Evolutionary conservation across 2,797 vertebrate genomes (phyloP).

Genomic region (Halcyon smyrnensis): DNA sequence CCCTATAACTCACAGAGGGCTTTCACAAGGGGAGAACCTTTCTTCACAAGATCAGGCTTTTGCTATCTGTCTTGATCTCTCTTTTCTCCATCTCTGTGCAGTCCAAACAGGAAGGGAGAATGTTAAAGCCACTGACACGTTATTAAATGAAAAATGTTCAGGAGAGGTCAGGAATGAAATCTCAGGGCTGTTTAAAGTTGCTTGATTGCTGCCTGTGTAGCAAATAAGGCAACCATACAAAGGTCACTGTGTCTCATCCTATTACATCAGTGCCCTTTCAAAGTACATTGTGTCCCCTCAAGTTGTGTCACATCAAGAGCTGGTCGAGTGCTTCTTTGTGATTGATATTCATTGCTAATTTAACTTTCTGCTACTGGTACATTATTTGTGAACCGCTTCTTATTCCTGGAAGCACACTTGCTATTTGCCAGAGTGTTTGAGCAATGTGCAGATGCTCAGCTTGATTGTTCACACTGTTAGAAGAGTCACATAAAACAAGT

Average conservation of each 20-base stretch:
- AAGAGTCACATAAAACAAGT: not conserved
- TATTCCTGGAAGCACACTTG: slow-evolving; percentile 16
- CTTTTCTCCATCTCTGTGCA: not conserved
- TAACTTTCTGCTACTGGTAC: slow-evolving; percentile 45
- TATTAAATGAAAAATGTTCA: slow-evolving; percentile 67
- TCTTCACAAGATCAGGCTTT: not conserved
- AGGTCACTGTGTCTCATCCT: slow-evolving; percentile 70
- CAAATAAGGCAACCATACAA: slow-evolving; percentile 68
- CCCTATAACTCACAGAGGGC: not conserved
- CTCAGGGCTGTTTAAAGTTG: slow-evolving; percentile 63
- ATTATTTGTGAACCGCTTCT: not conserved
- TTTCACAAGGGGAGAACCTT: not conserved
- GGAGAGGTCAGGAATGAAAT: slow-evolving; percentile 62
- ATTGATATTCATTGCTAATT: slow-evolving; percentile 68
- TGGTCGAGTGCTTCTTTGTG: slow-evolving; percentile 54
- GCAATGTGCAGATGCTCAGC: not conserved
- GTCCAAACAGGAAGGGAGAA: slow-evolving; percentile 26
- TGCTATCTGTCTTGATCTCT: slow-evolving; percentile 4
- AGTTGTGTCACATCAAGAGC: slow-evolving; percentile 67
- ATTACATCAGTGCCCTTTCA: slow-evolving; percentile 73
- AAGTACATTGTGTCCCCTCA: slow-evolving; percentile 70
- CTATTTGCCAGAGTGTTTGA: slow-evolving; percentile 8
- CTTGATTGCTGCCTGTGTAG: slow-evolving; percentile 63
- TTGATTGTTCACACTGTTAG: not conserved
- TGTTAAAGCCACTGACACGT: slow-evolving; percentile 55